A percentile compares a stretch with the other conserved stretches of the same genome.
Evolutionary conservation across 2,113 vertebrate genomes (phyloP).

Genomic region (Cyprinodon tularosa): DNA sequence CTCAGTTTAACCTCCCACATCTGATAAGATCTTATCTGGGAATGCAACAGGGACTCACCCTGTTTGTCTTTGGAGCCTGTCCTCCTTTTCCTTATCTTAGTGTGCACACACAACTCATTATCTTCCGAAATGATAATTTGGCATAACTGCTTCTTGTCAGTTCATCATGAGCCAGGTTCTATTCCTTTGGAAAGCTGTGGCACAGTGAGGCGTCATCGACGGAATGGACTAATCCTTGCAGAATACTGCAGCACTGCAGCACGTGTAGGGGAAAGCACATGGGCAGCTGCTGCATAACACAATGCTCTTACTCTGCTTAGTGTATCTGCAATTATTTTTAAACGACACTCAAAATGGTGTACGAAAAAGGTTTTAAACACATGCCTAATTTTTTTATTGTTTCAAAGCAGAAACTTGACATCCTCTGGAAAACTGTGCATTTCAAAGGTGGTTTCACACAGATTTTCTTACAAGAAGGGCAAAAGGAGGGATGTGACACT

Average conservation of each 20-base stretch:
- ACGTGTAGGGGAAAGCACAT: conserved; percentile 22
- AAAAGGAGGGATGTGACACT: conserved; percentile 34
- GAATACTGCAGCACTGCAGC: conserved; percentile 63
- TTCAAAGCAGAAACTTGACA: conserved; percentile 1
- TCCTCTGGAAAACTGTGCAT: conserved; percentile 65
- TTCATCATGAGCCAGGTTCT: conserved; percentile 5
- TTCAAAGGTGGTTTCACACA: conserved; percentile 51
- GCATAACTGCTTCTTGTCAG: not conserved
- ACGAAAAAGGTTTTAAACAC: conserved; percentile 2
- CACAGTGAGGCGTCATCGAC: conserved; percentile 1
- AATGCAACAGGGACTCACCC: conserved; percentile 42
- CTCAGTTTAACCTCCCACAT: conserved; percentile 43
- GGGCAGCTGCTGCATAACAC: conserved; percentile 22
- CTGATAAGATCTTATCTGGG: conserved; percentile 60
- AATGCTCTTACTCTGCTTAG: conserved; percentile 12
- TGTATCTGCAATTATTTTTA: not conserved
- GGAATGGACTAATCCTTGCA: conserved; percentile 39
- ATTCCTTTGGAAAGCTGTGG: conserved; percentile 6
- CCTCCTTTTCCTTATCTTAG: conserved; percentile 41
- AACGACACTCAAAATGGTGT: conserved; percentile 1
- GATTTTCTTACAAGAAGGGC: conserved; percentile 7
- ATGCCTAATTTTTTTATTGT: conserved; percentile 11
- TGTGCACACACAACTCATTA: conserved; percentile 4
- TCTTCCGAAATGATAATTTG: conserved; percentile 12
- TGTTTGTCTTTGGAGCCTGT: conserved; percentile 34